Conservation (phyloP, 1,140 invertebrate genomes). For the Bactericera cockerelli region DNA sequence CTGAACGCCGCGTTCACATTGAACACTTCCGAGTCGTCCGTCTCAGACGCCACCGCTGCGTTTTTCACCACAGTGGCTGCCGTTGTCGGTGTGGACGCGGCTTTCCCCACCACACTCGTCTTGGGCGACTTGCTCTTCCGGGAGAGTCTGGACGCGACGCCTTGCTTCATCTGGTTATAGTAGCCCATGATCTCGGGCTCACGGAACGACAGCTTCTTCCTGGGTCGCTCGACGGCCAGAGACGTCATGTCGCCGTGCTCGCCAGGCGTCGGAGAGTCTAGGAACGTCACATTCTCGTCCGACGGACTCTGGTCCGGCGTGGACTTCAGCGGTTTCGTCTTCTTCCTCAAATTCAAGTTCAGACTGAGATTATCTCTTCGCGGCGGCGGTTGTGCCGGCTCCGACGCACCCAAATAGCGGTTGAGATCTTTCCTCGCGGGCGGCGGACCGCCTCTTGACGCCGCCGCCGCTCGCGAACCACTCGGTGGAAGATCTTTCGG, state of each 20-base stretch:
- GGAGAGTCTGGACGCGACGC: slow-evolving; percentile 19
- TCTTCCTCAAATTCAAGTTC: neutral
- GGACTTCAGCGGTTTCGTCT: neutral
- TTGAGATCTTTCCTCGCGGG: slow-evolving; percentile 4
- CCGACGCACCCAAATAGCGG: neutral
- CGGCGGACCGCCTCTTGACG: neutral
- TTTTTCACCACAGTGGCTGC: slow-evolving; percentile 11
- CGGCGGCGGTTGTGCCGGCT: neutral
- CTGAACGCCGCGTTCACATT: neutral
- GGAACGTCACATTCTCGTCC: neutral
- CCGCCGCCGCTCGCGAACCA: neutral
- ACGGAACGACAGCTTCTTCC: slow-evolving; percentile 71
- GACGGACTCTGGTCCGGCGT: neutral
- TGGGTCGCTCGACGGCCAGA: slow-evolving; percentile 42
- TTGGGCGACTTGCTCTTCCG: slow-evolving; percentile 21
- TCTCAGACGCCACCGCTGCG: slow-evolving; percentile 25
- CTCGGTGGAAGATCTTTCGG: slow-evolving; percentile 5
- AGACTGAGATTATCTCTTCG: neutral
- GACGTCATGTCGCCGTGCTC: slow-evolving; percentile 21
- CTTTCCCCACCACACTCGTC: neutral
- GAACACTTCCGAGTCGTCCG: slow-evolving; percentile 23
- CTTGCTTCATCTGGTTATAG: slow-evolving; percentile 28
- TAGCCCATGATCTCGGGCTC: slow-evolving; percentile 56
- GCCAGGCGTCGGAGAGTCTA: neutral
- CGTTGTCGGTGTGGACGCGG: neutral